Conservation (phyloP, 2,888 invertebrate species). For the Proisotoma minuta region DNA sequence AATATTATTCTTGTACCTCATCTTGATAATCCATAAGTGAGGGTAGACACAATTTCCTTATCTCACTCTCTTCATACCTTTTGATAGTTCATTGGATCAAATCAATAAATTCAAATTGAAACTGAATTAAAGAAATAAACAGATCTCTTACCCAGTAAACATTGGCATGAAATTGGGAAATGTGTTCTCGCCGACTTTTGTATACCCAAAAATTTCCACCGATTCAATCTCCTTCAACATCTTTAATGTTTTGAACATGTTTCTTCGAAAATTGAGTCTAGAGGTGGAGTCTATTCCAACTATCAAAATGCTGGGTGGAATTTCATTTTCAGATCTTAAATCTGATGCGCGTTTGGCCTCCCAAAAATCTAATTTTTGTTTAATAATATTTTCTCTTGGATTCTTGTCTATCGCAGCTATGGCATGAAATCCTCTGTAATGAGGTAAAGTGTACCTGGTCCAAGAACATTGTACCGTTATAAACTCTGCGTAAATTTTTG, state of each 20-base stretch:
- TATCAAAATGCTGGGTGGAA: constrained; percentile 3
- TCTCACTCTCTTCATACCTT: too few species aligned
- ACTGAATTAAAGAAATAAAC: too few species aligned
- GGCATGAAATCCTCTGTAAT: constrained; percentile 9
- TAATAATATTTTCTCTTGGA: neutral
- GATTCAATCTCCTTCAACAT: neutral
- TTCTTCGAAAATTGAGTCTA: constrained; percentile 9
- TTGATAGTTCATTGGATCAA: too few species aligned
- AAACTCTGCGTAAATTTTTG: neutral
- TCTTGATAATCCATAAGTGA: neutral
- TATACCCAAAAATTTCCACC: constrained; percentile 2
- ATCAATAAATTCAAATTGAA: too few species aligned
- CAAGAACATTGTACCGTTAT: constrained; percentile 2
- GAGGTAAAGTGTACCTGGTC: neutral
- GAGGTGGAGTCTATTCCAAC: constrained; percentile 11
- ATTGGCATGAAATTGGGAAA: constrained; percentile 2
- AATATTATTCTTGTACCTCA: too few species aligned
- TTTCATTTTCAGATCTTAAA: neutral
- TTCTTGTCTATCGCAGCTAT: neutral
- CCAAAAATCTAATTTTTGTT: neutral
- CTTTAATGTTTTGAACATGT: constrained; percentile 8
- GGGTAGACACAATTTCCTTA: neutral
- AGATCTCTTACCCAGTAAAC: neutral
- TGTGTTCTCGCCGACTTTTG: constrained; percentile 11
- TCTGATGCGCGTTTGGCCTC: neutral